These are phyloP conservation scores for Branchellion lobata DNA, from an alignment of 2,888 invertebrate genomes.

Conservation along the genomic window DNA sequence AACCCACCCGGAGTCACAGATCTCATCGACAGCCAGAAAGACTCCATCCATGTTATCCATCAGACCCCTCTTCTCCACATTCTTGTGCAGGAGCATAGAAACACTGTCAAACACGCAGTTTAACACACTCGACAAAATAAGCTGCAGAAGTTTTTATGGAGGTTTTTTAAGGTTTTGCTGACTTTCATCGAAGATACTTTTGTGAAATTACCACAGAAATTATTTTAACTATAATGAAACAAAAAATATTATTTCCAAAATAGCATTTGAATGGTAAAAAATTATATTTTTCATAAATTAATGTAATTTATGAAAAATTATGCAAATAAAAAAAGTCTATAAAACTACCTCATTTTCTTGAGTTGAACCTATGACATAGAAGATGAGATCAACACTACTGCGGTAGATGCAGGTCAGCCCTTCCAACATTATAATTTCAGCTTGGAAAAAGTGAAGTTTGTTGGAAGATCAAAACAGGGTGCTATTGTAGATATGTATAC, in stretches of 20 bases:
- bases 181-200: no score
- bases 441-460: slow-evolving; percentile 56
- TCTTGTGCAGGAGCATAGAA: slow-evolving; percentile 86
- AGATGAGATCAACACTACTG: slow-evolving; percentile 95
- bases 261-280: no score
- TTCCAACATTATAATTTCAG: slow-evolving; percentile 97
- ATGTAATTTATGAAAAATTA: neutral
- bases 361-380: slow-evolving; percentile 96
- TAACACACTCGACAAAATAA: slow-evolving; percentile 87
- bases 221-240: neutral
- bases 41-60: slow-evolving; percentile 91
- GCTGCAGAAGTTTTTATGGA: slow-evolving; percentile 67
- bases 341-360: slow-evolving; percentile 84
- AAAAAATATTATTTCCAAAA: no score
- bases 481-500: neutral
- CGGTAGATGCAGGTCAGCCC: slow-evolving; percentile 95
- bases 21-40: slow-evolving; percentile 95
- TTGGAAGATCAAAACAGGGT: neutral
- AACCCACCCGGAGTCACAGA: slow-evolving; percentile 94
- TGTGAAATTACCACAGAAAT: no score
- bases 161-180: no score
- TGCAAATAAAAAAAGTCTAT: no score
- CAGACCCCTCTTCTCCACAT: slow-evolving; percentile 88
- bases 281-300: no score
- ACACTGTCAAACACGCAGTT: slow-evolving; percentile 94